Percentiles rank a stretch among this genome's conserved stretches.
These are phyloP conservation scores for Pachyrhynchus sulphureomaculatus DNA, from an alignment of 1,140 invertebrate genomes.

Conservation along the genomic window DNA sequence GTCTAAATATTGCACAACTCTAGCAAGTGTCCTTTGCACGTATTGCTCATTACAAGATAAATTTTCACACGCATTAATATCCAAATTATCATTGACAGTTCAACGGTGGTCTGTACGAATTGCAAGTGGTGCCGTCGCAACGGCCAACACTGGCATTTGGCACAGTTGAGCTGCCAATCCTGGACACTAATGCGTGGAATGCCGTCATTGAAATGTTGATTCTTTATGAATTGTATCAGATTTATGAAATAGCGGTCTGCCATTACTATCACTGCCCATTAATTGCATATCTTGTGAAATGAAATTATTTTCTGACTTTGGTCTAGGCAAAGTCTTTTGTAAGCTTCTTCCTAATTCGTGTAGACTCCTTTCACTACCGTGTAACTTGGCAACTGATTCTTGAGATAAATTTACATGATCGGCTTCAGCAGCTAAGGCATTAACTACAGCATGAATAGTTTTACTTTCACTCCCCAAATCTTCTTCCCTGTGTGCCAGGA, in stretches of 20 bases:
- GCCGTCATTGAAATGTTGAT: conserved; percentile 72
- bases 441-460: conserved; percentile 88
- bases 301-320: conserved; percentile 83
- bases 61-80: conserved; percentile 10
- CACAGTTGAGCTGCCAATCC: conserved; percentile 35
- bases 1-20: conserved; percentile 44
- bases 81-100: neutral
- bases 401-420: conserved; percentile 77
- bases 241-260: conserved; percentile 72
- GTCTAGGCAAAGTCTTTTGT: conserved; percentile 66
- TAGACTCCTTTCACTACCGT: conserved; percentile 63
- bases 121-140: conserved; percentile 30
- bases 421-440: conserved; percentile 83
- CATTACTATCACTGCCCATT: conserved; percentile 53
- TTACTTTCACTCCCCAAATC: conserved; percentile 85
- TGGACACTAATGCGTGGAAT: conserved; percentile 67
- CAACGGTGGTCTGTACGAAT: conserved; percentile 28
- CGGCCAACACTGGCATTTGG: conserved; percentile 36
- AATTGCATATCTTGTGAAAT: conserved; percentile 58
- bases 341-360: conserved; percentile 67
- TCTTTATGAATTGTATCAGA: conserved; percentile 73
- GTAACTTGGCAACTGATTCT: conserved; percentile 67
- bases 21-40: conserved; percentile 40
- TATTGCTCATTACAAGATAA: conserved; percentile 37
- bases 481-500: conserved; percentile 89